Conservation (phyloP, 2,797 vertebrate species). For the Melopsittacus undulatus region DNA sequence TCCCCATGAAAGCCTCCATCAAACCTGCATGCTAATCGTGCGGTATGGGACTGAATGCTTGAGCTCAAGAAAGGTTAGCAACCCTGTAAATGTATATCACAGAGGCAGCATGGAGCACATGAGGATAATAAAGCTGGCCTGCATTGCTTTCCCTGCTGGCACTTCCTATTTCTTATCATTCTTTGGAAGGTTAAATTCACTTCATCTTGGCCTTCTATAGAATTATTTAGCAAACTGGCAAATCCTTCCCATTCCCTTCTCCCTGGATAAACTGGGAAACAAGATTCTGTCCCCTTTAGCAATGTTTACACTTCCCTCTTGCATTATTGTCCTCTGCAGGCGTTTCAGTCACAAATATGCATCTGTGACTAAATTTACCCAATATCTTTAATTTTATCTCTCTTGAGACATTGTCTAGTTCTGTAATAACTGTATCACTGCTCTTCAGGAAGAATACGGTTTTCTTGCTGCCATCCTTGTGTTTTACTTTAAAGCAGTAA, state of each 20-base stretch:
- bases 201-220: not conserved
- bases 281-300: not conserved
- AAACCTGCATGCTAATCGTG: not conserved
- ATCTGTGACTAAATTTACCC: not conserved
- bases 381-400: not conserved
- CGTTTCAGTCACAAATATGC: not conserved
- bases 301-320: not conserved
- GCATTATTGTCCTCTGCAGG: not conserved
- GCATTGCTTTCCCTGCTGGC: not conserved
- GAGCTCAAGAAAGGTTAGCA: constrained; percentile 1
- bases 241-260: not conserved
- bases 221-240: not conserved
- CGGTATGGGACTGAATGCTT: not conserved
- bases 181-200: constrained; percentile 2
- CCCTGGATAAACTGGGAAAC: not conserved
- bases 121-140: constrained; percentile 39
- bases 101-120: not conserved
- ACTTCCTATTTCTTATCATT: constrained; percentile 28
- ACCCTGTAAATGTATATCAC: not conserved
- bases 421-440: not conserved
- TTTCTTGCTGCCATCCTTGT: not conserved
- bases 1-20: not conserved
- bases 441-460: not conserved
- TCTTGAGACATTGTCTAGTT: not conserved
- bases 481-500: not conserved